Percentiles rank a stretch among this genome's conserved stretches.
phyloP scores from a whole-genome alignment of 1,140 invertebrate species.

The Lamellibrachia luymesi region DNA sequence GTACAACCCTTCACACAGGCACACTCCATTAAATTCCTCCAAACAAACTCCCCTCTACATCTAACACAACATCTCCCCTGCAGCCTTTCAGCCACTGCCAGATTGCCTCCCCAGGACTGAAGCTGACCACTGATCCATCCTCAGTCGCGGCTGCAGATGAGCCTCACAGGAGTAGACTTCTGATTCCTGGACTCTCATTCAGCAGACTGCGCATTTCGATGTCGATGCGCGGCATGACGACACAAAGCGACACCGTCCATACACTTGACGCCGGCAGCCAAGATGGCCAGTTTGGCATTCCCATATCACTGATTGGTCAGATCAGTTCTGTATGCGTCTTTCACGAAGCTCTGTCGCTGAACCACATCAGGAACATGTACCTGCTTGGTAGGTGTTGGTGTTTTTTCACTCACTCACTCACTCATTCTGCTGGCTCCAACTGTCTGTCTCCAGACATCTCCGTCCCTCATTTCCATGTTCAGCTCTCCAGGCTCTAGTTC shows the following conservation, averaged over 20 bases:
- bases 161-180: constrained; percentile 20
- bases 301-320: constrained; percentile 60
- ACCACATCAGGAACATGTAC: constrained; percentile 55
- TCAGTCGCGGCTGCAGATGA: constrained; percentile 19
- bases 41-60: neutral
- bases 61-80: constrained; percentile 30
- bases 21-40: neutral
- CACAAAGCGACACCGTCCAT: constrained; percentile 58
- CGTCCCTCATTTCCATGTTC: no score
- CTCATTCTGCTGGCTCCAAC: no score
- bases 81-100: constrained; percentile 60
- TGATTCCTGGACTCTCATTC: constrained; percentile 33
- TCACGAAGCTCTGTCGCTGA: constrained; percentile 55
- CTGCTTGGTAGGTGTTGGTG: constrained; percentile 46
- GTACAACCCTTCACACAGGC: neutral
- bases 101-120: constrained; percentile 44
- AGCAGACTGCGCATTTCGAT: constrained; percentile 31
- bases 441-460: no score
- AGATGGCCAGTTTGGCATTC: constrained; percentile 59
- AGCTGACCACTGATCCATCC: constrained; percentile 27
- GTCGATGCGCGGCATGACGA: constrained; percentile 21
- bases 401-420: neutral
- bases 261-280: constrained; percentile 61
- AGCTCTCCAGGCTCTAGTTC: no score
- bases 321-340: constrained; percentile 61